phyloP scores from a whole-genome alignment of 2,888 invertebrate genomes.

The Ophion ellenae region DNA sequence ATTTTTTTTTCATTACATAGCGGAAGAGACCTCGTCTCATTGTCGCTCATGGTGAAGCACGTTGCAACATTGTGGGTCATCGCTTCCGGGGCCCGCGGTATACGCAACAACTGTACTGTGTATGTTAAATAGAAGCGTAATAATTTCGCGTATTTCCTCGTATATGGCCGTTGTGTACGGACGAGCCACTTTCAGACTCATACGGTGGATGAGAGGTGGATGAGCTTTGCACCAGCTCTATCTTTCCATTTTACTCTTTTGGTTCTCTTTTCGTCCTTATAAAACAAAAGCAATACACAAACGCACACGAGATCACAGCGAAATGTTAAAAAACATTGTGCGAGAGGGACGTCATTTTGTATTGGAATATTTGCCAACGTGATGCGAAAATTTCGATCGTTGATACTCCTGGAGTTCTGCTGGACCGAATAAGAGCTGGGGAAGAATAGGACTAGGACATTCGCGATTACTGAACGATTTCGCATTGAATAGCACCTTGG shows the following conservation, averaged over 20 bases:
- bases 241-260: constrained; percentile 11
- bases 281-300: not conserved
- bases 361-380: not conserved
- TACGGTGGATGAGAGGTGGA: constrained; percentile 4
- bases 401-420: too few relatives aligned
- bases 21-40: constrained; percentile 39
- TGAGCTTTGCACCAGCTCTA: constrained; percentile 28
- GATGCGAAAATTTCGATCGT: too few relatives aligned
- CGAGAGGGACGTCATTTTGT: not conserved
- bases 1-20: constrained; percentile 57
- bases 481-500: too few relatives aligned
- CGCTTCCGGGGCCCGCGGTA: constrained; percentile 18
- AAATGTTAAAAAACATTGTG: not conserved
- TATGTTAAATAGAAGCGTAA: constrained; percentile 51
- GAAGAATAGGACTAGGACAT: too few relatives aligned
- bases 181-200: constrained; percentile 27
- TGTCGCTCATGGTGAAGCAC: constrained; percentile 41
- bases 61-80: constrained; percentile 46
- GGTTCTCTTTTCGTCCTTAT: not conserved
- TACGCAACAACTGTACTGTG: constrained; percentile 26
- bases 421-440: too few relatives aligned
- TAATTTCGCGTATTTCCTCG: constrained; percentile 54
- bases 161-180: constrained; percentile 14
- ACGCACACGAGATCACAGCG: not conserved
- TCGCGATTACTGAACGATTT: too few relatives aligned